Percentiles rank a stretch among this genome's conserved stretches.
These are phyloP conservation scores for Lepetodrilus schrolli DNA, from an alignment of 2,888 invertebrate genomes.

Conservation along the genomic window DNA sequence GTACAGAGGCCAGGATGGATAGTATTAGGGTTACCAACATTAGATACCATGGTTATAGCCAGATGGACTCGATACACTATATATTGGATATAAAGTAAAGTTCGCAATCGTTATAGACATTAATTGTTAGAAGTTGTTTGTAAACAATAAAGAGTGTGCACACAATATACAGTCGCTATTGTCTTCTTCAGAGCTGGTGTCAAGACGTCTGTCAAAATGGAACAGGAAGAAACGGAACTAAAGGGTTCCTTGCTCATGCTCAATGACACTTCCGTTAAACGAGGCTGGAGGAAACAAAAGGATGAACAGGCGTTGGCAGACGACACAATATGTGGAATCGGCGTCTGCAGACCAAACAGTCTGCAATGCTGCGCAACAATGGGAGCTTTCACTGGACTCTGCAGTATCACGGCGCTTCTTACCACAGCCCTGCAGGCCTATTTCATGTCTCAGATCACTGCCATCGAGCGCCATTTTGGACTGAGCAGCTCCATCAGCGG, in stretches of 20 bases:
- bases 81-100: too few species aligned
- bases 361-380: constrained; percentile 51
- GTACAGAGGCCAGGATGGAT: too few species aligned
- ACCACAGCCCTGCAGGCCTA: constrained; percentile 52
- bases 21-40: too few species aligned
- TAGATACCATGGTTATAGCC: too few species aligned
- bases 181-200: too few species aligned
- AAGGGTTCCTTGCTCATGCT: neutral
- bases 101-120: too few species aligned
- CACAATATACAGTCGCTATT: too few species aligned
- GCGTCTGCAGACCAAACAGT: constrained; percentile 43
- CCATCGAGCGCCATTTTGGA: constrained; percentile 66
- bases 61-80: too few species aligned
- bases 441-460: constrained; percentile 60
- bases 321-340: constrained; percentile 49
- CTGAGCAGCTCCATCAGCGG: constrained; percentile 64
- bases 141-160: too few species aligned
- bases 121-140: too few species aligned
- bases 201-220: constrained; percentile 1
- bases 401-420: constrained; percentile 44
- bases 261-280: neutral
- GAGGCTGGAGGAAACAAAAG: constrained; percentile 16
- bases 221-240: neutral
- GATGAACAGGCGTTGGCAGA: neutral
- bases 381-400: constrained; percentile 44